These are phyloP conservation scores for Dryobates pubescens DNA, from an alignment of 2,797 vertebrate genomes.

Conservation along the genomic window DNA sequence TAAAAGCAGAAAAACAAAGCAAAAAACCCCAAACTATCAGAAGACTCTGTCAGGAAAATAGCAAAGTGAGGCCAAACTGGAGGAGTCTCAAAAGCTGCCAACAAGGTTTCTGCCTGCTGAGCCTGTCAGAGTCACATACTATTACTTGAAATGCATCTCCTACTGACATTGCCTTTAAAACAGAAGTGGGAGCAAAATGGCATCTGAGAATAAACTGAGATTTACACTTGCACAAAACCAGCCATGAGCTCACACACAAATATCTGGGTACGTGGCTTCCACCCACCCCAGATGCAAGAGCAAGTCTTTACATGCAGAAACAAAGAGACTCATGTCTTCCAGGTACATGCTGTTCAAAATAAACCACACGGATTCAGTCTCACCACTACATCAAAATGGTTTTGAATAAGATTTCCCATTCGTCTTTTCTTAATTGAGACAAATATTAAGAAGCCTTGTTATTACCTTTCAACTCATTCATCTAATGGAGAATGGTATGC, in stretches of 20 bases:
- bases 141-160: not conserved
- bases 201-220: not conserved
- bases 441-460: not conserved
- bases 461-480: not conserved
- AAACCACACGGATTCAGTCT: not conserved
- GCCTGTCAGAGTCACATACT: not conserved
- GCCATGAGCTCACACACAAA: not conserved
- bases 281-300: accelerated
- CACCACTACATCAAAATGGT: not conserved
- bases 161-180: not conserved
- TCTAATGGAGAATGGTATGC: not conserved
- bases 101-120: not conserved
- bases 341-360: not conserved
- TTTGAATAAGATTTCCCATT: not conserved
- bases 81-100: not conserved
- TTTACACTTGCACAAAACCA: not conserved
- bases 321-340: not conserved
- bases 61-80: not conserved
- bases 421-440: not conserved
- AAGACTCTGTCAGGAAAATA: not conserved
- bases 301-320: not conserved
- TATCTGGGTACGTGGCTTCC: not conserved
- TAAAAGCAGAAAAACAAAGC: not conserved
- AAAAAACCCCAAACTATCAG: not conserved
- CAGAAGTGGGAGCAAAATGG: not conserved